Conservation (phyloP, 2,797 vertebrate species). For the Darevskia nairensis region DNA sequence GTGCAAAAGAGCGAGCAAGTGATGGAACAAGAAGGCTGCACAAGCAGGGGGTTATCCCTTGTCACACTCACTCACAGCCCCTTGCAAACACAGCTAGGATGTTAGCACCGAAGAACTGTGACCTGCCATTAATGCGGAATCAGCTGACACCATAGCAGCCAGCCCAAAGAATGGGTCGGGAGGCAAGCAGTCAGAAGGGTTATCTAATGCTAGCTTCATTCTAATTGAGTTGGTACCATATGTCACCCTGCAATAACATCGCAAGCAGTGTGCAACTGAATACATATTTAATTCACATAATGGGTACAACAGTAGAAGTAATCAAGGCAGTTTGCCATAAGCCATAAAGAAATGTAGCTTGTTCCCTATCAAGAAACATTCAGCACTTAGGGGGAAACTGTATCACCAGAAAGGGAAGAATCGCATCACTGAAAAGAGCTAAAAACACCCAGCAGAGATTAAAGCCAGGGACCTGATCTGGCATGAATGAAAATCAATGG, state of each 20-base stretch:
- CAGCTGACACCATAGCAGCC: constrained; percentile 46
- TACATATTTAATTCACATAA: constrained; percentile 89
- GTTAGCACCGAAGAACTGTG: constrained; percentile 21
- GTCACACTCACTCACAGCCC: not conserved
- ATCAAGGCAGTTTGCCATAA: constrained; percentile 87
- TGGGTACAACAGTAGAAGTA: constrained; percentile 86
- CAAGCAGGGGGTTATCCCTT: not conserved
- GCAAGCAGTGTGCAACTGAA: constrained; percentile 84
- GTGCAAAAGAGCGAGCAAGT: not conserved
- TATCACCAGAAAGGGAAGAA: constrained; percentile 58
- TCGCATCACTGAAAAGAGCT: not conserved
- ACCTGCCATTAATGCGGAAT: not conserved
- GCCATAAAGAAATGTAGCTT: constrained; percentile 83
- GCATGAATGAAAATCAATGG: constrained; percentile 64
- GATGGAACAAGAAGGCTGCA: not conserved
- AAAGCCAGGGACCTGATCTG: constrained; percentile 39
- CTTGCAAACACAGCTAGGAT: constrained; percentile 26
- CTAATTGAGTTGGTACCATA: constrained; percentile 86
- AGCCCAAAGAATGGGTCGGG: constrained; percentile 73
- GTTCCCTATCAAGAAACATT: constrained; percentile 78
- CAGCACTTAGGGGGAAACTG: constrained; percentile 68
- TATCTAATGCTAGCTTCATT: constrained; percentile 85
- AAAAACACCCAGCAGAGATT: not conserved
- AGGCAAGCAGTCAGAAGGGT: constrained; percentile 82
- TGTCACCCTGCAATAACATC: constrained; percentile 84